Evolutionary conservation across 2,797 vertebrate genomes (phyloP).

Genomic region (Myoxocephalus aenaeus): DNA sequence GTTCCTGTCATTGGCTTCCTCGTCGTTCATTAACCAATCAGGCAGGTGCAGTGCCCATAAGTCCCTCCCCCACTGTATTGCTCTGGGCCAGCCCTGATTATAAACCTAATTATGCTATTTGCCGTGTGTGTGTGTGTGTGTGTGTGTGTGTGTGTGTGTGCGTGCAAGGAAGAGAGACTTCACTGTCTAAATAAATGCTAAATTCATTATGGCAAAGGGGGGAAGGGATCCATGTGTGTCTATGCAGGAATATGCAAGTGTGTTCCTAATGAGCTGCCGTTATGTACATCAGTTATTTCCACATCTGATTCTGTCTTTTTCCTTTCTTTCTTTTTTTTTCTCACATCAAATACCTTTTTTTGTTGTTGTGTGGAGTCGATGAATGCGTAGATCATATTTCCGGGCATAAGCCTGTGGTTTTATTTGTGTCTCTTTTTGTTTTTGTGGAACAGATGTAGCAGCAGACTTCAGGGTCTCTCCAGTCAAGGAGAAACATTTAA

Average conservation of each 20-base stretch:
- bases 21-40: constrained; percentile 35
- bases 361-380: neutral
- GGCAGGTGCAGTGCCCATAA: constrained; percentile 1
- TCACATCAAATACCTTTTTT: constrained; percentile 6
- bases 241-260: neutral
- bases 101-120: constrained; percentile 25
- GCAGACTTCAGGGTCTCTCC: constrained; percentile 64
- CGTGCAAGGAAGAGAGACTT: neutral
- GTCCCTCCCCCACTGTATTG: constrained; percentile 3
- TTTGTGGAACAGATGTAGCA: constrained; percentile 61
- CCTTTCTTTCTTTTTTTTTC: neutral
- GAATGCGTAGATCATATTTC: constrained; percentile 8
- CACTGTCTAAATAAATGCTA: constrained; percentile 34
- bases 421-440: constrained; percentile 2
- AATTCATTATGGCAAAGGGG: constrained; percentile 24
- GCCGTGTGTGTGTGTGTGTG: constrained; percentile 1
- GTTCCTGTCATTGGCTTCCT: neutral
- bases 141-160: neutral
- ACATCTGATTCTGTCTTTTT: constrained; percentile 1
- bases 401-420: neutral
- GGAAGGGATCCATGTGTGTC: constrained; percentile 11
- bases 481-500: constrained; percentile 75
- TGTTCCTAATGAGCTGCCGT: neutral
- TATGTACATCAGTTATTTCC: neutral
- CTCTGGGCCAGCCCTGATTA: constrained; percentile 19